Conservation (phyloP, 92 coral and sea anemone species). For the Siderastrea siderea region DNA sequence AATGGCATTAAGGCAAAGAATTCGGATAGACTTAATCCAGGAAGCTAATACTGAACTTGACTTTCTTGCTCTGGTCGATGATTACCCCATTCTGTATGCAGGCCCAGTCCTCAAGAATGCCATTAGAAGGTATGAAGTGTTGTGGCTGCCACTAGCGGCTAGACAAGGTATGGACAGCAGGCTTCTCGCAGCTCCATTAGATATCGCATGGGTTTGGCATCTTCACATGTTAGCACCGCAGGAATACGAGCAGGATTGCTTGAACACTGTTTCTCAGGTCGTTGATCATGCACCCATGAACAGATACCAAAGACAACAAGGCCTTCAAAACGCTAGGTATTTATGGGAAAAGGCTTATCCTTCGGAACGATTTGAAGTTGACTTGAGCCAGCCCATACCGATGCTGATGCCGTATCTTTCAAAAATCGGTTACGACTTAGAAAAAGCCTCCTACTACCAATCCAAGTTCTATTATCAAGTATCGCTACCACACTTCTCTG, state of each 20-base stretch:
- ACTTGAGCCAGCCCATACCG: slow-evolving; percentile 28
- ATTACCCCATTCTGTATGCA: slow-evolving; percentile 35
- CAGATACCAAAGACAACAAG: slow-evolving; percentile 19
- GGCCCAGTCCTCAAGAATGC: slow-evolving; percentile 72
- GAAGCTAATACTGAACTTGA: slow-evolving; percentile 61
- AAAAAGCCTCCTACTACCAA: slow-evolving; percentile 53
- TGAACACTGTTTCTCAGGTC: slow-evolving; percentile 29
- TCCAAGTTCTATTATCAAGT: slow-evolving; percentile 76
- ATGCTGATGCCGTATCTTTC: slow-evolving; percentile 21
- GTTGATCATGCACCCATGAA: slow-evolving; percentile 52
- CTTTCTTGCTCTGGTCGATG: slow-evolving; percentile 52
- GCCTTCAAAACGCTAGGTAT: slow-evolving; percentile 32
- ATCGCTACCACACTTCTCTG: slow-evolving; percentile 81
- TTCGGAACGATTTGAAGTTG: slow-evolving; percentile 63
- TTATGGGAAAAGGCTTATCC: slow-evolving; percentile 27
- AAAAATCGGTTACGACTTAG: slow-evolving; percentile 42
- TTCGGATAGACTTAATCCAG: slow-evolving; percentile 17
- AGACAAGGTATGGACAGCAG: slow-evolving; percentile 20
- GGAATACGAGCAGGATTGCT: slow-evolving; percentile 69
- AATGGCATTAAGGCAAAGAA: background rate
- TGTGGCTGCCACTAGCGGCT: slow-evolving; percentile 78
- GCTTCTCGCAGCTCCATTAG: slow-evolving; percentile 76
- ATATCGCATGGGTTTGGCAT: slow-evolving; percentile 89
- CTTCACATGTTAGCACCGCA: slow-evolving; percentile 75
- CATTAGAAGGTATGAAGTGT: slow-evolving; percentile 71